Base-by-base conservation (phyloP, 2,113 vertebrate species). In the Callopanchax toddi region DNA sequence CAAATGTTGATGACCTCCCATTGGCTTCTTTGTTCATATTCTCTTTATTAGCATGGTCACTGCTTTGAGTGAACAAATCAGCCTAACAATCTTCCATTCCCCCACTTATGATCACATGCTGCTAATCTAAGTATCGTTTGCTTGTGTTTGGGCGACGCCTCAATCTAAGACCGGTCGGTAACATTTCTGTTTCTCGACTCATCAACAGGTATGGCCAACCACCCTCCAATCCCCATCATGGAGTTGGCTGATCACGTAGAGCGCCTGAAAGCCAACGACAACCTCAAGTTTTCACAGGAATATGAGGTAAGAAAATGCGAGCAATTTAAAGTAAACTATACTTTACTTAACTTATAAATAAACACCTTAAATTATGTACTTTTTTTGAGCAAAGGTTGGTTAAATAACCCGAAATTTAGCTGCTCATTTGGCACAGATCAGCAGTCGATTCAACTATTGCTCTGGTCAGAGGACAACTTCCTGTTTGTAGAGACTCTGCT, bases 271-370 rank as follows among this genome's bases (percentile, higher is more conserved):
- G 96, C 97, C 64, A 99, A 99, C 69, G 97, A 99, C 91, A 99
- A 99, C 92, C 91, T 99, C 82, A 99, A 98, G 87, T 99, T 99
- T 86, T 99, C 97, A 26, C 97, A 99, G 88, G 97, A 99, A 68
- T 99, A 99, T 74, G 97, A 99, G 94, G 97, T 96, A 92, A 72
- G 71, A 5, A 39, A 51, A 23, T 54, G 37, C 29, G 8, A n/a
- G 16, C 13, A 16, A 42, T 55, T 32, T 29, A 34, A 1, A 34
- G 43, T 11, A 66, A n/a, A n/a, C n/a, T n/a, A n/a, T n/a, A n/a
- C n/a, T n/a, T n/a, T n/a, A n/a, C n/a, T n/a, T n/a, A n/a, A n/a
- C n/a, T n/a, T n/a, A n/a, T n/a, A n/a, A n/a, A n/a, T n/a, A n/a
- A n/a, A n/a, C n/a, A n/a, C n/a, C n/a, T n/a, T n/a, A n/a, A n/a